Base-by-base conservation (phyloP, 2,113 vertebrate genomes). In the Willisornis vidua region DNA sequence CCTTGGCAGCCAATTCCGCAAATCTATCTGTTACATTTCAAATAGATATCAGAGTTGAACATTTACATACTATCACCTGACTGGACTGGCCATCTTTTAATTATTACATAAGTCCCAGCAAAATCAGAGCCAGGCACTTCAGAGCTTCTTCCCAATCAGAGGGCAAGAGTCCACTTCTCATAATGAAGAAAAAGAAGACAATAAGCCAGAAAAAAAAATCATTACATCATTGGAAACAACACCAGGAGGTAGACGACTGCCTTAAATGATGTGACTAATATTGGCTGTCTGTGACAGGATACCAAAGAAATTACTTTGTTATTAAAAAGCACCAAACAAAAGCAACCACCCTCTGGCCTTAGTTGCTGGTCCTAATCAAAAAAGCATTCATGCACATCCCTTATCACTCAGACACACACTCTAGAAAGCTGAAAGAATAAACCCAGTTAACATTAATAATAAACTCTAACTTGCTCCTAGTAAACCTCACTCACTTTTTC, bases 291-390 rank as follows among this genome's bases (percentile, higher is more conserved):
- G 18, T 48, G 67, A 85, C 85, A 94, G 0, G 7, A 70, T 70
- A 96, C 41, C 77, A 80, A 87, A 80, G 78, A 90, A 95, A 94
- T 90, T 67, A 88, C 75, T 74, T 15, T 4, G 43, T 86, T 93
- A 88, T 93, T 95, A 86, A 96, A 88, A 91, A 85, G 33, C n/a
- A 81, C 11, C 33, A 59, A 86, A 26, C 26, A 71, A 86, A 95
- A 88, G 63, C 85, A 88, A 88, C 7, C 17, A 51, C 63, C 52
- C 62, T 65, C 84, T 84, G 90, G 92, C 78, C 65, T 75, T 71
- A n/a, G 35, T 17, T 86, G 35, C 52, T 85, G 76, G 35, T 85
- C 94, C 59, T 84, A 84, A 93, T 90, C 87, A 78, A 87, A 82
- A 19, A 80, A 82, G 55, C 13, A 33, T 67, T 77, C 26, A 46